A percentile compares a stretch with the other conserved stretches of the same genome.
Evolutionary conservation across 1,140 invertebrate species (phyloP).

Genomic region (Drosophila mauritiana): DNA sequence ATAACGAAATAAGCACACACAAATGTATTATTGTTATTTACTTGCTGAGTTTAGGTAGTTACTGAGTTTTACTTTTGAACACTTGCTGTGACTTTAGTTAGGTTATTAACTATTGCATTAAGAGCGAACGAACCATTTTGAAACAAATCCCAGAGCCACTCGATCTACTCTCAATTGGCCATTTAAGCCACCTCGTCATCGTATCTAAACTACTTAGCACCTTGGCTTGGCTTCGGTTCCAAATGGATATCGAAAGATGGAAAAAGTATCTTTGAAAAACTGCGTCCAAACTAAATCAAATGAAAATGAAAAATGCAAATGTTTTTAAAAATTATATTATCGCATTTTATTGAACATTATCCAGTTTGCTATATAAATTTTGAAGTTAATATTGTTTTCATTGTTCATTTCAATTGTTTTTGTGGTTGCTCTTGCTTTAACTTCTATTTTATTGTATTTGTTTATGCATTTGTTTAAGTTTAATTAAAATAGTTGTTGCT

Average conservation of each 20-base stretch:
- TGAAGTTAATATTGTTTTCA: slow-evolving; percentile 29
- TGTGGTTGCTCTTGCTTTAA: slow-evolving; percentile 27
- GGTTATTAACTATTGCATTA: slow-evolving; percentile 52
- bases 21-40: slow-evolving; percentile 27
- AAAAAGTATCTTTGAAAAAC: not conserved
- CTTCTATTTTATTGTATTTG: slow-evolving; percentile 67
- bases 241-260: slow-evolving; percentile 7
- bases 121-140: slow-evolving; percentile 30
- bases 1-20: slow-evolving; percentile 46
- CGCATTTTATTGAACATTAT: slow-evolving; percentile 61
- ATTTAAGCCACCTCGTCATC: slow-evolving; percentile 2
- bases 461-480: slow-evolving; percentile 65
- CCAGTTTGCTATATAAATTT: slow-evolving; percentile 42
- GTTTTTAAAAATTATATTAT: slow-evolving; percentile 57
- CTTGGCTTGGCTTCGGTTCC: slow-evolving; percentile 47
- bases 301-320: slow-evolving; percentile 38
- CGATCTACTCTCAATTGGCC: slow-evolving; percentile 7
- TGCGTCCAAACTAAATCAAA: slow-evolving; percentile 8
- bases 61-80: slow-evolving; percentile 68
- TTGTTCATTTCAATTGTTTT: slow-evolving; percentile 15
- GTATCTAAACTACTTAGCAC: slow-evolving; percentile 62
- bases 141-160: slow-evolving; percentile 26
- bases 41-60: slow-evolving; percentile 52
- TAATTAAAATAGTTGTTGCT: slow-evolving; percentile 78
- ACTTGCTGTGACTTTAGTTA: slow-evolving; percentile 77